Evolutionary conservation across 2,888 invertebrate genomes (phyloP).

Genomic region (Drosophila atroscutellata): DNA sequence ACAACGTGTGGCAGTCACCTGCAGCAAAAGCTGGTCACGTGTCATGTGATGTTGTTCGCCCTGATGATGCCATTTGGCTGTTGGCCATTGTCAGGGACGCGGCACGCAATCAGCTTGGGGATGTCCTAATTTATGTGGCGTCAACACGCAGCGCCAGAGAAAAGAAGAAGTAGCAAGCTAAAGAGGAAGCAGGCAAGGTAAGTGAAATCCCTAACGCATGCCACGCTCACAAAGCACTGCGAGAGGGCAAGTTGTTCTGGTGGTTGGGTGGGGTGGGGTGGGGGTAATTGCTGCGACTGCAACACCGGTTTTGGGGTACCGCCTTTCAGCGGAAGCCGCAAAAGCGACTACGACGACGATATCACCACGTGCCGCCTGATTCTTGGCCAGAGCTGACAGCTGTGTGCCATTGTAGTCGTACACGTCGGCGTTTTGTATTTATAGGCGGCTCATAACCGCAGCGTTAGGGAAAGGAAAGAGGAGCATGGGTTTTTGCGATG

Average conservation of each 20-base stretch:
- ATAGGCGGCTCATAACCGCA: conserved; percentile 55
- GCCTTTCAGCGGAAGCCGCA: conserved; percentile 44
- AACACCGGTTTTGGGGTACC: not conserved
- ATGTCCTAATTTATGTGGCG: conserved; percentile 71
- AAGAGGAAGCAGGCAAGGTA: not conserved
- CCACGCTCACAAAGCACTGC: conserved; percentile 9
- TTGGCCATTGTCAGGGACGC: conserved; percentile 48
- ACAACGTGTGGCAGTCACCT: conserved; percentile 70
- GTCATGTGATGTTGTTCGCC: conserved; percentile 26
- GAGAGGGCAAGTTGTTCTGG: not conserved
- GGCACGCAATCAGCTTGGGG: conserved; percentile 50
- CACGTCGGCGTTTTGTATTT: conserved; percentile 33
- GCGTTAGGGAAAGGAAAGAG: not conserved
- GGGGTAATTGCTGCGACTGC: conserved; percentile 2
- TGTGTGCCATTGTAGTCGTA: conserved; percentile 4
- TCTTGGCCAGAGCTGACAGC: conserved; percentile 19
- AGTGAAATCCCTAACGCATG: conserved; percentile 8
- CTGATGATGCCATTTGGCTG: conserved; percentile 50
- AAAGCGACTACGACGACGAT: conserved; percentile 18
- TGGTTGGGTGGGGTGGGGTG: no score
- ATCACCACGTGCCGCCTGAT: conserved; percentile 7
- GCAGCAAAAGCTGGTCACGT: conserved; percentile 59
- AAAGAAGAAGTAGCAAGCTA: not conserved
- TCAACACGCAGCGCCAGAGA: conserved; percentile 57
- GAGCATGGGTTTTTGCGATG: not conserved